Percentiles rank a stretch among this genome's conserved stretches.
Conservation (phyloP, 2,113 vertebrate species). For the Oncorhynchus mykiss region DNA sequence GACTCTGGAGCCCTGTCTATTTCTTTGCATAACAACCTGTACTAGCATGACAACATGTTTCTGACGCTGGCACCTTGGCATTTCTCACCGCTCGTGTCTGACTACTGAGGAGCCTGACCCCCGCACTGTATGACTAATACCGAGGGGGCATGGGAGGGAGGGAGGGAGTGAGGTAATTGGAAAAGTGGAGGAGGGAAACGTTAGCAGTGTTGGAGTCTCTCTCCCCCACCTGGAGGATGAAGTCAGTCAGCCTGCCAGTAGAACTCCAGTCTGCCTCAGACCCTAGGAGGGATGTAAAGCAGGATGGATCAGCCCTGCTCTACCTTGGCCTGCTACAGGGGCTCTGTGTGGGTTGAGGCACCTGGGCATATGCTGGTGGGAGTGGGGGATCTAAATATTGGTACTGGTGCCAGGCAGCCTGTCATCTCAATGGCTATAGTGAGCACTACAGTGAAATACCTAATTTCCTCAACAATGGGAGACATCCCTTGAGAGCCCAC, state of each 20-base stretch:
- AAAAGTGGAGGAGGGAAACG: background rate
- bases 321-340: too few relatives aligned
- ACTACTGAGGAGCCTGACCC: too few relatives aligned
- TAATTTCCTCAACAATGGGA: background rate
- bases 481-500: background rate
- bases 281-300: too few relatives aligned
- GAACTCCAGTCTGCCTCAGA: too few relatives aligned
- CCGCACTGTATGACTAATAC: background rate
- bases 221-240: background rate
- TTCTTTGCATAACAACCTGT: background rate
- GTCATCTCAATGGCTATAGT: background rate
- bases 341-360: too few relatives aligned
- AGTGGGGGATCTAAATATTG: background rate
- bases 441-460: background rate
- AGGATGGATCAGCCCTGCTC: too few relatives aligned
- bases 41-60: background rate
- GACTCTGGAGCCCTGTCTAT: background rate
- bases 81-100: background rate
- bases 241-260: background rate
- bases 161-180: background rate
- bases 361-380: background rate
- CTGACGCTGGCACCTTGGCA: background rate
- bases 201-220: background rate
- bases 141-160: background rate
- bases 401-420: background rate